Percentiles rank a stretch among this genome's conserved stretches.
phyloP scores from a whole-genome alignment of 2,113 vertebrate species.

The Verasper variegatus region DNA sequence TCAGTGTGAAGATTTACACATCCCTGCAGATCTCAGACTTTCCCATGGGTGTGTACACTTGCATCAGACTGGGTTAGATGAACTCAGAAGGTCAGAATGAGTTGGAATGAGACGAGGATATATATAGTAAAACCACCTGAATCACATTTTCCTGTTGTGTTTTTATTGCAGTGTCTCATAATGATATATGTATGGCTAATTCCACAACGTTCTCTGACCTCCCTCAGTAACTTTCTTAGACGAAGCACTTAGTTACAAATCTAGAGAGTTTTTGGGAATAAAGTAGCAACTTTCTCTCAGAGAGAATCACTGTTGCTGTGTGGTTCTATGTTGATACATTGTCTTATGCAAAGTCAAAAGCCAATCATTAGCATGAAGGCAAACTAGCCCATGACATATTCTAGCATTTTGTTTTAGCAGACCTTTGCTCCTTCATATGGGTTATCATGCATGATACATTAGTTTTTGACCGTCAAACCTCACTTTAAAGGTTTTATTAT shows the following conservation, averaged over 20 bases:
- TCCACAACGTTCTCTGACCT: not conserved
- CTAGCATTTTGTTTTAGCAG: too few relatives aligned
- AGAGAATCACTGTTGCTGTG: not conserved
- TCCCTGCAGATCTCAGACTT: constrained; percentile 1
- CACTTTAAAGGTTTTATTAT: too few relatives aligned
- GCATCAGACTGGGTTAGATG: not conserved
- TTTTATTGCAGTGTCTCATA: not conserved
- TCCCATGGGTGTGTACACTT: not conserved
- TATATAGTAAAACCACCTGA: not conserved
- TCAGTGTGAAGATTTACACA: not conserved
- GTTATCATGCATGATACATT: too few relatives aligned
- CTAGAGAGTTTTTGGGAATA: not conserved
- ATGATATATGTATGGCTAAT: not conserved
- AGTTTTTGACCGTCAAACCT: too few relatives aligned
- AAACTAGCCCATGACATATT: not conserved
- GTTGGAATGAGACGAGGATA: not conserved
- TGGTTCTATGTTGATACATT: not conserved
- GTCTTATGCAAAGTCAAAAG: not conserved
- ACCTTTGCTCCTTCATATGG: too few relatives aligned
- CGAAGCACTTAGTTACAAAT: not conserved
- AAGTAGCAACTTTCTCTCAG: not conserved
- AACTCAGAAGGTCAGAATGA: not conserved
- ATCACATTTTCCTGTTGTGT: not conserved
- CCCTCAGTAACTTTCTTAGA: not conserved
- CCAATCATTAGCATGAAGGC: not conserved